Evolutionary conservation across 2,113 vertebrate species (phyloP), one percentile per base, ranked within the genome.

Genomic region (Seriola dumerili): DNA sequence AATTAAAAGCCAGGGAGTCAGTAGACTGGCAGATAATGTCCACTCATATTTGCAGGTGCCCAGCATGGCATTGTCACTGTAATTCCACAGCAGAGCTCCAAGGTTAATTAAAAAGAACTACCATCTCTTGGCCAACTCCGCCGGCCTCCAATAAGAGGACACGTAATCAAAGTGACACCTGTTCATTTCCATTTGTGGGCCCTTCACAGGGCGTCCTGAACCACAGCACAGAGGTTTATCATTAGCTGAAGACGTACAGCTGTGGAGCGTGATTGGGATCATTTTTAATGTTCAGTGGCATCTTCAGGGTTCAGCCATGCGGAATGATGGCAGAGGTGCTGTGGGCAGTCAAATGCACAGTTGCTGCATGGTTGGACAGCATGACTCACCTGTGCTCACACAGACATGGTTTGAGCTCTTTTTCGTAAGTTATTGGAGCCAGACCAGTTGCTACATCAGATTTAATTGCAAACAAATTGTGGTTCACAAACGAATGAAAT

Each of bases 121-220:
- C 79, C 21, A 25, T 85, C 81, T 89, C 81, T 67, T 36, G 74
- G 76, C 83, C 42, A 32, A 57, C 72, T 61, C 77, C 44, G 59
- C 54, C 21, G 32, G 72, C 64, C 70, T 90, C 76, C 69, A 84
- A 87, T 58, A 21, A 81, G 87, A 86, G 76, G 72, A 83, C 74
- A 83, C 64, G 64, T 94, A 91, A 94, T 95, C 92, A 94, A 95
- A 95, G 89, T 93, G 91, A 92, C 94, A 95, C 91, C 87, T 91
- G 91, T 86, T 93, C 85, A n/a, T 84, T 92, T 86, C 81, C 87
- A 88, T 89, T 92, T 93, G 84, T 10, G 66, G 68, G 54, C 52
- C 72, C 67, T 76, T 84, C 61, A 58, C 65, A 68, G 72, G 48
- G 42, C 16, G 44, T 57, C 78, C 77, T 34, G 69, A 64, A 64